Evolutionary conservation across 2,113 vertebrate genomes (phyloP), one percentile per base, ranked within the genome.

Genomic region (Hippolais icterina): DNA sequence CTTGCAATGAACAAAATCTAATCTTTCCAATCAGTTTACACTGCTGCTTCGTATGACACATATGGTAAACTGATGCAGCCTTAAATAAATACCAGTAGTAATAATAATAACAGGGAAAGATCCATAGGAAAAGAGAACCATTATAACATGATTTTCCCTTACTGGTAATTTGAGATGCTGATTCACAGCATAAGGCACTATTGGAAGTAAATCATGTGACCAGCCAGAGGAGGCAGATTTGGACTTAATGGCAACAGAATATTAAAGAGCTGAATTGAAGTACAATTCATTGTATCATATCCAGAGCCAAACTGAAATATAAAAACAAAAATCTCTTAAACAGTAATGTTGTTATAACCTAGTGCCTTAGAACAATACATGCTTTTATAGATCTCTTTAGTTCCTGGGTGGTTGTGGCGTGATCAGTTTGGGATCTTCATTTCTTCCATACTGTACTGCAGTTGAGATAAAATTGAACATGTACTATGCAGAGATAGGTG

Each of bases 11-110:
- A 68, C 0, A 0, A 75, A 93, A 93, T 72, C 53, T 68, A 75
- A 94, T 94, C 49, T 89, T 94, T 84, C 46, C 44, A 71, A 87
- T 78, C 72, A 87, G 59, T 82, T 94, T 87, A 39, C 12, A 52
- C 81, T 87, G 69, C 54, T 78, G 18, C 59, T 82, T 8, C 1
- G 57, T 82, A 82, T 79, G 77, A 90, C 65, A 63, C 90, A 82
- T 88, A 93, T 56, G 72, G 94, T 84, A 92, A 89, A 82, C 53
- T 89, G 83, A 84, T 71, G 57, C 44, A 89, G n/a, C 53, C 57
- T 78, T 87, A 81, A 39, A 71, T 87, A 84, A 94, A 84, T 68
- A 75, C 33, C 44, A 87, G 13, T 37, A 78, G 56, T 41, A 86
- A 68, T 63, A 94, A 80, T 80, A 81, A 70, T 46, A 76, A 68